Evolutionary conservation across 1,140 invertebrate genomes (phyloP).

Genomic region (honey bee (Apis mellifera)): Amel_HAv3.1 CM009940.2:4413501-4414000

Average conservation of each 20-base stretch:
- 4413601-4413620: too few relatives aligned
- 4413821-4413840: neutral
- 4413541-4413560: neutral
- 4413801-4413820: neutral
- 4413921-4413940: neutral
- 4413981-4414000: too few relatives aligned
- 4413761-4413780: neutral
- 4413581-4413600: neutral
- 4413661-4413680: neutral
- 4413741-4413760: neutral
- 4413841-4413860: neutral
- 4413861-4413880: neutral
- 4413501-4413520: too few relatives aligned
- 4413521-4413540: too few relatives aligned
- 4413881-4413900: neutral
- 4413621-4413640: neutral
- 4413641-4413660: neutral
- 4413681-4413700: neutral
- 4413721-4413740: too few relatives aligned
- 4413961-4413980: neutral
- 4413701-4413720: neutral
- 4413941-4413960: neutral
- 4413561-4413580: neutral
- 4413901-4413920: neutral
- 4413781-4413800: neutral